Base-by-base conservation (phyloP, 2,113 vertebrate genomes). In the Synchiropus splendidus region DNA sequence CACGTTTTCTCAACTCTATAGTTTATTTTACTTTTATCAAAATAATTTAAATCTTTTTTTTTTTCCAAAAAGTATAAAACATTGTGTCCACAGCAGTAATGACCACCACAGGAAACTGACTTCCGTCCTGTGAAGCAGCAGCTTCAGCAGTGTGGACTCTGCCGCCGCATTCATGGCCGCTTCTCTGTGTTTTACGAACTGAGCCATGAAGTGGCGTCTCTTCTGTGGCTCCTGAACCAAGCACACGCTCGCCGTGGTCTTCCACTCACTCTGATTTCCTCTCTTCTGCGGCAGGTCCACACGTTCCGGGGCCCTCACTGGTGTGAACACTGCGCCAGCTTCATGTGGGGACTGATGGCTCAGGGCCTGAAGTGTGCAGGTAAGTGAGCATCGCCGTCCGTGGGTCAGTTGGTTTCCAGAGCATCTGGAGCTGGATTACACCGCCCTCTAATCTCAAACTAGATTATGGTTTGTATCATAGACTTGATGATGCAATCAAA, bases 281-380 rank as follows among this genome's bases (percentile, higher is more conserved):
- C 36, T 33, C 68, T 40, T 56, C 42, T 70, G 45, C 41, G 58
- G 35, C 12, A 81, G 79, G 79, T 82, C 36, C 79, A 82, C 15
- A 79, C 66, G 33, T 82, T 82, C 36, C 70, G 77, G 30, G 79
- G 79, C 32, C 79, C 79, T 33, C 95, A 98, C 72, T 98, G 95
- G 95, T 98, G 95, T 78, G 93, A 98, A 54, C 96, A 97, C 82
- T 98, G 94, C 62, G 94, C 94, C 83, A 97, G 92, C 79, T 98
- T 98, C 71, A 98, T 98, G 94, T 98, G 95, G 95, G 95, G 95
- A 56, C 88, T 98, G 58, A 94, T 98, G 74, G 94, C 94, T 85
- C 94, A 98, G 84, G 94, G 94, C 79, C 90, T 97, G 68, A 97
- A 97, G 82, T 97, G 94, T 83, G 83, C 94, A 92, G 94, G 94